Base-by-base conservation (phyloP, 2,888 invertebrate species). In the Nomada lathburiana region DNA sequence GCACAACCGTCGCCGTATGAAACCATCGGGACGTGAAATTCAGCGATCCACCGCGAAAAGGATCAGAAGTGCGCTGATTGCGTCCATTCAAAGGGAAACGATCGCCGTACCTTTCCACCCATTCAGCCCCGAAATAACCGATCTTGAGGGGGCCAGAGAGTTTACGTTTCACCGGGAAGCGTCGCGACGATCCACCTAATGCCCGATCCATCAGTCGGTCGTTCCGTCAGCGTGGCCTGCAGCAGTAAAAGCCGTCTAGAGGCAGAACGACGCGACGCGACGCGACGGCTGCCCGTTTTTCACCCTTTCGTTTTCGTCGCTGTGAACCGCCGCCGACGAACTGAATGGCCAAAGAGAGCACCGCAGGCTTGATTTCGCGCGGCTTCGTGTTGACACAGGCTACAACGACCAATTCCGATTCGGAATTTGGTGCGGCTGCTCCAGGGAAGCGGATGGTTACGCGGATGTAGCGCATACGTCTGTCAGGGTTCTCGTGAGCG, bases 351-450 rank as follows among this genome's bases (percentile, higher is more conserved):
- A 59, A 67, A 57, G 57, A 52, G 75, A 53, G 36, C 20, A 59
- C 47, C 44, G 20, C 29, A 57, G 53, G 72, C 18, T 75, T 64
- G 76, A 81, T 80, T 78, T 80, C 79, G 71, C 70, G 50, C 68
- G 52, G 55, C 47, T 80, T 20, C 10, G 67, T 84, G 83, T 87
- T 77, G 85, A 88, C 87, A 85, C 75, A 86, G 74, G 69, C 71
- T 68, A 74, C 79, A 85, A 68, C 72, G 87, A 76, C 64, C 84
- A 79, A 79, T 88, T 86, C 65, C 76, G 76, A 74, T 77, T 64
- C 52, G 57, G 69, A 77, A 80, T 76, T 81, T 76, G 52, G 64
- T 26, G 64, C 60, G 75, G 50, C 50, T 29, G 74, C 67, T 60
- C 55, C 50, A 26, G 3, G 11, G 29, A 67, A 36, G 55, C 62